These are phyloP conservation scores for Pangasius djambal DNA, from an alignment of 2,797 vertebrate species.

Conservation along the genomic window DNA sequence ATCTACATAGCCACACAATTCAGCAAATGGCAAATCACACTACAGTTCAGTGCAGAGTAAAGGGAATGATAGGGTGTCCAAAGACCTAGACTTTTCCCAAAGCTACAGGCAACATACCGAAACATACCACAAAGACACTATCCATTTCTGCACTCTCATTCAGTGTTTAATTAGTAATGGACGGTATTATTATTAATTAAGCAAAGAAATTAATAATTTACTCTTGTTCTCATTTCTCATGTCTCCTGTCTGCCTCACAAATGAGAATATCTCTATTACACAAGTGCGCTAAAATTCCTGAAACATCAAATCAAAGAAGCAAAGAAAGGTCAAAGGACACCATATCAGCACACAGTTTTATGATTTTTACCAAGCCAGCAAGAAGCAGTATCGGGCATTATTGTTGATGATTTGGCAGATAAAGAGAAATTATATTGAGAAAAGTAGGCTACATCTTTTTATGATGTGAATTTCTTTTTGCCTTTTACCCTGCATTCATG, in stretches of 20 bases:
- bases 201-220: conserved; percentile 48
- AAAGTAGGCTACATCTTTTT: conserved; percentile 2
- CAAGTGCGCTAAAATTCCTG: background rate
- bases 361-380: conserved; percentile 64
- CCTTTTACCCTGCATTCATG: background rate
- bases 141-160: conserved; percentile 61
- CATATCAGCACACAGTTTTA: conserved; percentile 71
- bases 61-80: conserved; percentile 76
- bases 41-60: conserved; percentile 63
- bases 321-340: conserved; percentile 66
- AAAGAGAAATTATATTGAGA: conserved; percentile 15
- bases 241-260: conserved; percentile 34
- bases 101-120: conserved; percentile 57
- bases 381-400: conserved; percentile 67
- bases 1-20: conserved; percentile 36
- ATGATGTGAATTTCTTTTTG: conserved; percentile 10
- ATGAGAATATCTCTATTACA: conserved; percentile 44
- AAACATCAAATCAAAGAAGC: conserved; percentile 37
- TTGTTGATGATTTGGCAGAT: conserved; percentile 39
- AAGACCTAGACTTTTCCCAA: conserved; percentile 55
- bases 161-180: conserved; percentile 64
- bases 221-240: conserved; percentile 49
- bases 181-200: conserved; percentile 55
- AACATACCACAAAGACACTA: conserved; percentile 58
- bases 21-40: conserved; percentile 38